phyloP scores from a whole-genome alignment of 2,888 invertebrate species.

The Corbicula japonica region DNA sequence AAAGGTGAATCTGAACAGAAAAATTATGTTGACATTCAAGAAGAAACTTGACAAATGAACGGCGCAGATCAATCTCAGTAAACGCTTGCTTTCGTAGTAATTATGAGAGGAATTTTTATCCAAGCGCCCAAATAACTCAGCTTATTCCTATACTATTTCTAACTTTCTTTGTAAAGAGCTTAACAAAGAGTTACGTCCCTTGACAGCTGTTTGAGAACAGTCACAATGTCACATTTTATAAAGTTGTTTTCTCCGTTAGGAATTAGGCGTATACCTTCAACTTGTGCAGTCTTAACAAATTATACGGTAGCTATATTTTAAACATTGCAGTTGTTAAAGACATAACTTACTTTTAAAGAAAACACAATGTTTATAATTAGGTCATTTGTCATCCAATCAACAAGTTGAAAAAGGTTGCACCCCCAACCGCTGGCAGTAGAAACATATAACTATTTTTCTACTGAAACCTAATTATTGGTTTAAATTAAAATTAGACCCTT shows the following conservation, averaged over 20 bases:
- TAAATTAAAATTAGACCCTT: too few species aligned
- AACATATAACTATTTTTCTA: too few species aligned
- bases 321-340: not conserved
- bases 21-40: conserved; percentile 38
- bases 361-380: not conserved
- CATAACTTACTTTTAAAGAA: not conserved
- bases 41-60: conserved; percentile 45
- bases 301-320: conserved; percentile 9
- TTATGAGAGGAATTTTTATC: not conserved
- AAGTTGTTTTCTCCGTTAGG: conserved; percentile 42
- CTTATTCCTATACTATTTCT: not conserved
- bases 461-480: too few species aligned
- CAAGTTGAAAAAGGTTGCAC: conserved; percentile 10
- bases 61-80: conserved; percentile 31
- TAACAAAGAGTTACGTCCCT: conserved; percentile 12
- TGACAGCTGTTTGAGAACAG: not conserved
- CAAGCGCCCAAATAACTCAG: conserved; percentile 1
- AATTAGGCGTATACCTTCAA: conserved; percentile 15
- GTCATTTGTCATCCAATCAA: conserved; percentile 23
- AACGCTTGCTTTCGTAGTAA: conserved; percentile 23
- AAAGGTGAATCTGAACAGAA: too few species aligned
- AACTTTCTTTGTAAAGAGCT: too few species aligned
- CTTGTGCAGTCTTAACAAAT: not conserved
- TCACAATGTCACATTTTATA: conserved; percentile 42
- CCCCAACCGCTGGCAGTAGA: too few species aligned